A percentile compares a stretch with the other conserved stretches of the same genome.
These are phyloP conservation scores for Nyctibius bracteatus DNA, from an alignment of 2,113 vertebrate species.

Conservation along the genomic window DNA sequence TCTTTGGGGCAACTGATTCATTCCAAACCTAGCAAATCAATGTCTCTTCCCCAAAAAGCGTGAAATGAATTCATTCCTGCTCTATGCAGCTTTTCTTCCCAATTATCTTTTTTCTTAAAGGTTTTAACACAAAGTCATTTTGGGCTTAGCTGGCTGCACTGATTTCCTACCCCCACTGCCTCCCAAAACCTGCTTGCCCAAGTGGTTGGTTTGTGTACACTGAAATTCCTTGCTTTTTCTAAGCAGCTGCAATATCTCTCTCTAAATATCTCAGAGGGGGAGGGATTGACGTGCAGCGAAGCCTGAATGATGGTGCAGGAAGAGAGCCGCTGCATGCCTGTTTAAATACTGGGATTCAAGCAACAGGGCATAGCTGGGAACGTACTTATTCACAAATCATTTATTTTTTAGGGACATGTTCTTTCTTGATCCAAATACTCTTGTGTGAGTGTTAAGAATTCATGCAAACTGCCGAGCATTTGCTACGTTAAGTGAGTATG, in stretches of 20 bases:
- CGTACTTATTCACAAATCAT: neutral
- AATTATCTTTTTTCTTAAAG: neutral
- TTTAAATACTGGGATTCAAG: neutral
- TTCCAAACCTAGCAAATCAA: neutral
- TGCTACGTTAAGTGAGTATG: fast-evolving
- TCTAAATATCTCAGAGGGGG: neutral
- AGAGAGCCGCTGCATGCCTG: neutral
- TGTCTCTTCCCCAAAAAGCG: fast-evolving
- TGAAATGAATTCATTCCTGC: neutral
- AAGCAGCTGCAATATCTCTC: constrained; percentile 10
- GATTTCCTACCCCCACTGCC: neutral
- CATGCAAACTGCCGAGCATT: neutral
- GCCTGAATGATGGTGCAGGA: neutral
- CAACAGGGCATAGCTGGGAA: neutral
- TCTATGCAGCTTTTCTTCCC: neutral
- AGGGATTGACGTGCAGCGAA: fast-evolving
- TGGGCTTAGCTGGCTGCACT: neutral
- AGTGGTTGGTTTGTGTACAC: neutral
- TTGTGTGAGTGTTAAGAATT: neutral
- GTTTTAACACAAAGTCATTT: neutral
- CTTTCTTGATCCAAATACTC: neutral
- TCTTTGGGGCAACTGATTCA: neutral
- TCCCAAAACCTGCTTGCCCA: neutral
- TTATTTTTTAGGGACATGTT: neutral
- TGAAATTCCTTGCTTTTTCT: neutral